Base-by-base conservation (phyloP, 2,113 vertebrate species). In the Ardeotis arabs region DNA sequence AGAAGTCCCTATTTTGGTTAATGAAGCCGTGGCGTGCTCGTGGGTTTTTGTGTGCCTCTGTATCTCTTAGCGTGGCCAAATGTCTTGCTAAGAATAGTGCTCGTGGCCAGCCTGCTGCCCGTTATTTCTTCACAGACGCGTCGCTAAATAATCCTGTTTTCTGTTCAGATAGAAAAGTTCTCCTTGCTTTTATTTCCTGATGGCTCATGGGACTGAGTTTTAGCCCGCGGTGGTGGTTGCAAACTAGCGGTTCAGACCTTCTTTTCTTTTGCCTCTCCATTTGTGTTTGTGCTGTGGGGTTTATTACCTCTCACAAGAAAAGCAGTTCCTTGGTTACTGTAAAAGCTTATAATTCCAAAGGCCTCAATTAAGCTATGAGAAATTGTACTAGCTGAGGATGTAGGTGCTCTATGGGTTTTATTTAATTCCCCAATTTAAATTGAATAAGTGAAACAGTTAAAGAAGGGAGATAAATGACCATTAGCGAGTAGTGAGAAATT, bases 1-100 rank as follows among this genome's bases (percentile, higher is more conserved):
- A 92, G 52, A 96, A 95, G 93, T 95, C 87, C 81, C 89, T 90
- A 9, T 83, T 96, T 95, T 85, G 84, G 74, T 89, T 96, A 95
- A 94, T 94, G 91, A 97, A 93, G 77, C 91, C 87, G 84, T 91
- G 91, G 84, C 81, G 50, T 96, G 86, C 81, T 92, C 6, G 0
- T 82, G 77, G 86, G 79, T 7, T 52, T 45, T 31, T 89, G 53
- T 82, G 80, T 69, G 77, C 58, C 84, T 79, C 73, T 75, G 53
- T 52, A 45, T 73, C 79, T 80, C 62, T 73, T 21, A 50, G 66
- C 67, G 4, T 44, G 56, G 62, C 74, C 81, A 75, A 64, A 82
- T 23, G 29, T 66, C 52, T 91, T 45, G 62, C 89, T 87, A 83
- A 73, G 62, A 79, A 37, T 35, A 80, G 41, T 63, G 33, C 74